A percentile compares a stretch with the other conserved stretches of the same genome.
These are phyloP conservation scores for Drosophila obscura DNA, from an alignment of 1,140 invertebrate species.

Conservation along the genomic window DNA sequence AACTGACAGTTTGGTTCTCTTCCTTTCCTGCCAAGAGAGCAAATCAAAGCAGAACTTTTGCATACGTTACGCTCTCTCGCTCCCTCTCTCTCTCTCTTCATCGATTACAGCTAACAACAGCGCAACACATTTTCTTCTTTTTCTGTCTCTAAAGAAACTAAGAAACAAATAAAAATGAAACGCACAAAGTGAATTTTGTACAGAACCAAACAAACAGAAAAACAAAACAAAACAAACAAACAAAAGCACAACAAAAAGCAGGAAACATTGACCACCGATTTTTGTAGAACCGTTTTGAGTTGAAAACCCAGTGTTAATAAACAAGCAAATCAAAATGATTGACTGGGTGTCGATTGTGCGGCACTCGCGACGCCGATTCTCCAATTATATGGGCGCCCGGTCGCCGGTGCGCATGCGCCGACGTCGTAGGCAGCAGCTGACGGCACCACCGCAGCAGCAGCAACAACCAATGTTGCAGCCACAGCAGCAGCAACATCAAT, in stretches of 20 bases:
- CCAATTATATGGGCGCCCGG: slow-evolving; percentile 88
- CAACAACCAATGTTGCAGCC: slow-evolving; percentile 36
- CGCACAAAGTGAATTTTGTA: slow-evolving; percentile 26
- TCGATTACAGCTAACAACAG: too few relatives aligned
- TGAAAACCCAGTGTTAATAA: slow-evolving; percentile 1
- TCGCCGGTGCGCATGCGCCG: slow-evolving; percentile 87
- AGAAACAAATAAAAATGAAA: slow-evolving; percentile 23
- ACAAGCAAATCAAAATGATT: slow-evolving; percentile 86
- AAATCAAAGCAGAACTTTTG: too few relatives aligned
- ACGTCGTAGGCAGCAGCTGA: slow-evolving; percentile 83
- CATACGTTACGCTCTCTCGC: too few relatives aligned
- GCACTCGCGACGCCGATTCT: slow-evolving; percentile 89
- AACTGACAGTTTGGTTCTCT: too few relatives aligned
- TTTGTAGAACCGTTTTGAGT: slow-evolving; percentile 16
- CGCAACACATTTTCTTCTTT: neutral
- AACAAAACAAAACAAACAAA: neutral
- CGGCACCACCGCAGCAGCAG: slow-evolving; percentile 62
- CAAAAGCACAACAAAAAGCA: slow-evolving; percentile 10
- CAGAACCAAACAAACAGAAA: neutral
- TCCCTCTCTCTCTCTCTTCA: too few relatives aligned
- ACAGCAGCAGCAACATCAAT: slow-evolving; percentile 47
- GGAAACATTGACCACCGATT: slow-evolving; percentile 41
- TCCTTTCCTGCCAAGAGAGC: too few relatives aligned
- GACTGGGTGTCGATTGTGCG: slow-evolving; percentile 92
- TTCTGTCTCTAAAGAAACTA: neutral